Evolutionary conservation across 2,888 invertebrate genomes (phyloP).

Genomic region (Mesorhabditis sp.): DNA sequence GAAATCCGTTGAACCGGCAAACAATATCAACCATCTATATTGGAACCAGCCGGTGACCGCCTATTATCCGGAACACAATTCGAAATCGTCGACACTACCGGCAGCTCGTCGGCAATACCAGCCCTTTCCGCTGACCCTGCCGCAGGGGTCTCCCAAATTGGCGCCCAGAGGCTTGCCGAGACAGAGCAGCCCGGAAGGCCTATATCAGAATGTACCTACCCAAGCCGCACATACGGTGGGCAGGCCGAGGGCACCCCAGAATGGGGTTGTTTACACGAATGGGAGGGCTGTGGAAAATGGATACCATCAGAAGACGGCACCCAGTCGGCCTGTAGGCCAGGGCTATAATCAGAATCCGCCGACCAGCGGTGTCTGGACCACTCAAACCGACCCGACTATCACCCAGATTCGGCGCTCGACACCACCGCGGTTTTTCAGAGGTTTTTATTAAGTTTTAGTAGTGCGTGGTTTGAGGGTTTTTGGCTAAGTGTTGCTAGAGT

Average conservation of each 20-base stretch:
- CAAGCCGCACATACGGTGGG: not conserved
- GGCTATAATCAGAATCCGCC: not conserved
- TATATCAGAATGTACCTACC: not conserved
- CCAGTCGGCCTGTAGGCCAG: not conserved
- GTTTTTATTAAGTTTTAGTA: not conserved
- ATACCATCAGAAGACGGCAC: not conserved
- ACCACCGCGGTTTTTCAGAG: not conserved
- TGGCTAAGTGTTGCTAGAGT: no score
- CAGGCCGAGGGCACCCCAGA: not conserved
- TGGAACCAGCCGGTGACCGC: not conserved
- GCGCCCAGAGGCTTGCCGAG: not conserved
- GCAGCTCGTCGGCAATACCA: not conserved
- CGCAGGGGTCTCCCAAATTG: not conserved
- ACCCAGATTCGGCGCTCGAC: conserved; percentile 3
- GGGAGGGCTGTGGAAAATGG: not conserved
- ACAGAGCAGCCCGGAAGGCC: not conserved
- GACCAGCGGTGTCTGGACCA: not conserved
- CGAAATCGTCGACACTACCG: not conserved
- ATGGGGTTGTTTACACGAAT: not conserved
- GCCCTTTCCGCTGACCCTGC: not conserved
- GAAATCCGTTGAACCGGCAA: not conserved
- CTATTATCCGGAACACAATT: not conserved
- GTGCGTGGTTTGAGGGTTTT: not conserved
- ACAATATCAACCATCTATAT: not conserved
- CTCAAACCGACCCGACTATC: not conserved